Conservation (phyloP, 2,113 vertebrate genomes). For the Scalopus aquaticus region DNA sequence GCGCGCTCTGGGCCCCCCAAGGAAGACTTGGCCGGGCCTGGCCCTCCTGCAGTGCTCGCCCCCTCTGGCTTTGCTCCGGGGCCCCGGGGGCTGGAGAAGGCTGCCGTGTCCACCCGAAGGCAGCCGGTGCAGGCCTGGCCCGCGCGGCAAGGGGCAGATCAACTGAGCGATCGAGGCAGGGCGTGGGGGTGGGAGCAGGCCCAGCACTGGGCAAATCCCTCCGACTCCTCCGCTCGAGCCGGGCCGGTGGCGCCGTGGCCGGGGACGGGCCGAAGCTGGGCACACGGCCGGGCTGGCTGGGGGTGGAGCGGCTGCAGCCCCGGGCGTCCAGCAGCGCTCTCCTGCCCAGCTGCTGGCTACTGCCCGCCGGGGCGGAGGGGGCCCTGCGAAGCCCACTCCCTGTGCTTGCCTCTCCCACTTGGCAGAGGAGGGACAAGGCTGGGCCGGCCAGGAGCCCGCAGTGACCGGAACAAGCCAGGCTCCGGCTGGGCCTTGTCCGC, state of each 20-base stretch:
- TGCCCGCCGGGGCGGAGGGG: no score
- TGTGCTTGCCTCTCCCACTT: not conserved
- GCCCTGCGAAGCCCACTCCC: rapidly evolving
- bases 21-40: no score
- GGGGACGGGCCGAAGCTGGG: rapidly evolving
- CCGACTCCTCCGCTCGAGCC: rapidly evolving
- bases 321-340: no score
- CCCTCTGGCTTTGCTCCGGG: no score
- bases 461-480: not conserved
- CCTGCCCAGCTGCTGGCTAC: no score
- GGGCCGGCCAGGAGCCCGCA: not conserved
- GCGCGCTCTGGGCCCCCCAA: no score
- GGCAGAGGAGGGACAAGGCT: not conserved
- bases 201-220: rapidly evolving
- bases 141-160: rapidly evolving
- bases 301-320: not conserved
- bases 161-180: no score
- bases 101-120: no score
- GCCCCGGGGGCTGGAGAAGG: no score
- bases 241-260: no score
- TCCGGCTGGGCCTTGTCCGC: not conserved
- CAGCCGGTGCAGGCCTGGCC: rapidly evolving
- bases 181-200: not conserved
- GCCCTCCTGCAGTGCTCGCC: no score
- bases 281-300: rapidly evolving